Base-by-base conservation (phyloP, 2,888 invertebrate species). In the Drosophila antonietae region DNA sequence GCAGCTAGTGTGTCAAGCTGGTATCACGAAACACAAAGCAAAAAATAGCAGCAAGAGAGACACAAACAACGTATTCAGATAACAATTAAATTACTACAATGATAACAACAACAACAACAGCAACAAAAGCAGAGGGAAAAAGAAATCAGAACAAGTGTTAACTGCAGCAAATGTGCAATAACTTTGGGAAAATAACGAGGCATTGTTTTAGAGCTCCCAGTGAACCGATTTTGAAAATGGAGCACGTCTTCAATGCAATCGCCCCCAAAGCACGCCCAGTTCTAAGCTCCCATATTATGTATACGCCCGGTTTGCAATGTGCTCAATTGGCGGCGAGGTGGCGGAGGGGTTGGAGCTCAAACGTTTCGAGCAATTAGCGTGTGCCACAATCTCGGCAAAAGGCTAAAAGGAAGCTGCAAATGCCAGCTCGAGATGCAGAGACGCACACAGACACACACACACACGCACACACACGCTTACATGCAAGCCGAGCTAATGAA, bases 331-430 rank as follows among this genome's bases (percentile, higher is more conserved):
- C 56, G 64, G 18, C 4, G 15, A 18, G 31, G 23, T 2, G 47
- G 28, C 5, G 9, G 14, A 31, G 41, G 33, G 56, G 57, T 33
- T 44, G 52, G 43, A 63, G 41, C 33, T 67, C 69, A 72, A 76
- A 67, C 74, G 71, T 61, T 89, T 79, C 75, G 43, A 82, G 81
- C 85, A 87, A 89, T 87, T 87, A 81, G 88, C 81, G 88, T 81
- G 77, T 75, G 75, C 84, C 81, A 73, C 81, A 89, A 87, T 87
- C 84, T 89, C 84, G 69, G 66, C 68, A 72, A 73, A 76, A 73
- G 71, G 73, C 77, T 74, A 74, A 89, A 76, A 73, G 73, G 76
- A 72, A 75, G 67, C 80, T 82, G 68, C 68, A 73, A 74, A 76
- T 71, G 71, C 88, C 68, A 69, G 71, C 56, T 33, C 69, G 57